A percentile compares a stretch with the other conserved stretches of the same genome.
phyloP scores from a whole-genome alignment of 1,140 invertebrate species.

The Papilio xuthus region DNA sequence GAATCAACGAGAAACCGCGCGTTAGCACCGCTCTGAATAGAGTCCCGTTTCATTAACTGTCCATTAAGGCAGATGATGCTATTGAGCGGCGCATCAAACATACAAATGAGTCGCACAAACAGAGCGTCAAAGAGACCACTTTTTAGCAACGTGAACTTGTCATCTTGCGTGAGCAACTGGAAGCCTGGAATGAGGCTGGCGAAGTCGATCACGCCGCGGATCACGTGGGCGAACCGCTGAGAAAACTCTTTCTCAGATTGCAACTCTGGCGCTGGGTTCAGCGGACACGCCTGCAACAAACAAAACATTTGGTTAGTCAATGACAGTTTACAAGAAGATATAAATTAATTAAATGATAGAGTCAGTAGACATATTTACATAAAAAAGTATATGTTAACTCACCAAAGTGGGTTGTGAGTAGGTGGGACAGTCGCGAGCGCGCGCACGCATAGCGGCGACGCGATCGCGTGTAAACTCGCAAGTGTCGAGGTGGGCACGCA shows the following conservation, averaged over 20 bases:
- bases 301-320: slow-evolving; percentile 54
- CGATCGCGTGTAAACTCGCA: slow-evolving; percentile 97
- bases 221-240: slow-evolving; percentile 96
- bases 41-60: slow-evolving; percentile 93
- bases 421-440: slow-evolving; percentile 92
- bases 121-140: slow-evolving; percentile 97
- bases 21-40: slow-evolving; percentile 94
- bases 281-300: slow-evolving; percentile 94
- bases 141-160: slow-evolving; percentile 98
- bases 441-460: slow-evolving; percentile 91
- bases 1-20: slow-evolving; percentile 97
- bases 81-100: slow-evolving; percentile 95
- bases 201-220: slow-evolving; percentile 98
- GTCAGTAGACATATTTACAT: slow-evolving; percentile 24
- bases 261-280: slow-evolving; percentile 95
- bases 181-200: slow-evolving; percentile 99
- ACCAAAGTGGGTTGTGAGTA: slow-evolving; percentile 91
- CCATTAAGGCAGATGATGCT: slow-evolving; percentile 96
- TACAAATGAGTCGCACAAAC: slow-evolving; percentile 95
- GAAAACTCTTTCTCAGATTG: slow-evolving; percentile 96
- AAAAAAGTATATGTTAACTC: slow-evolving; percentile 68
- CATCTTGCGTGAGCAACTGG: slow-evolving; percentile 95
- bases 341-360: slow-evolving; percentile 40
- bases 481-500: slow-evolving; percentile 95
- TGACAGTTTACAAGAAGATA: neutral